Conservation (phyloP, 2,797 vertebrate genomes). For the Vultur gryphus region DNA sequence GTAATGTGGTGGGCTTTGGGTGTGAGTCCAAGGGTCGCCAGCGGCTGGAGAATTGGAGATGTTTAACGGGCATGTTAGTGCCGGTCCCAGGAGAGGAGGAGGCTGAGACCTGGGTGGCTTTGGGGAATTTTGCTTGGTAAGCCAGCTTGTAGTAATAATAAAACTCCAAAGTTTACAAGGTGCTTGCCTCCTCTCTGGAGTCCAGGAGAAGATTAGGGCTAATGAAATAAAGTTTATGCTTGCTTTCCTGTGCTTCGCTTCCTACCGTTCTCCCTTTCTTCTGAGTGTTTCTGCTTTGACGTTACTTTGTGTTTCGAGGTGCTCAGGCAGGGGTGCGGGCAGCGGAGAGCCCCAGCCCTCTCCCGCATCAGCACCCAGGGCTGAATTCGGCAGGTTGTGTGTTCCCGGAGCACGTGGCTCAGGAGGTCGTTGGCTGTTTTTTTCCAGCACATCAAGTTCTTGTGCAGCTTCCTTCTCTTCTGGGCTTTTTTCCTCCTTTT, state of each 20-base stretch:
- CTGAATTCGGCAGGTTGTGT: background rate
- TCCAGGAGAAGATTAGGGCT: background rate
- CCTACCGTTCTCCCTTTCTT: background rate
- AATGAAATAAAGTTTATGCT: background rate
- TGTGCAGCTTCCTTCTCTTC: background rate
- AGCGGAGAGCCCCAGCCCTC: background rate
- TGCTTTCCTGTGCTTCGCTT: background rate
- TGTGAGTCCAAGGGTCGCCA: background rate
- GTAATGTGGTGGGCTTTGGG: background rate
- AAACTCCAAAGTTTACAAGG: background rate
- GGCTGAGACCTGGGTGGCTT: background rate
- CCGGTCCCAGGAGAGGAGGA: background rate
- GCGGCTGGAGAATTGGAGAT: background rate
- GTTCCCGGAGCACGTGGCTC: background rate
- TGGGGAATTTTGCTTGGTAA: background rate
- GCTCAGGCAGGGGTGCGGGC: background rate
- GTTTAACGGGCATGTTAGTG: background rate
- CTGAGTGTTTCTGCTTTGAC: background rate
- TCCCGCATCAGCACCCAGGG: background rate
- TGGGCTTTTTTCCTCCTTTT: rapidly evolving
- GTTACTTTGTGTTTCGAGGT: background rate
- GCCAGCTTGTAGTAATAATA: background rate
- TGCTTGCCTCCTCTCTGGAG: background rate
- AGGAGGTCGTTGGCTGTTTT: rapidly evolving
- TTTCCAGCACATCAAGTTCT: background rate